Evolutionary conservation across 1,140 invertebrate species (phyloP), one percentile per base, ranked within the genome.

Genomic region (Aphelenchoides besseyi): DNA sequence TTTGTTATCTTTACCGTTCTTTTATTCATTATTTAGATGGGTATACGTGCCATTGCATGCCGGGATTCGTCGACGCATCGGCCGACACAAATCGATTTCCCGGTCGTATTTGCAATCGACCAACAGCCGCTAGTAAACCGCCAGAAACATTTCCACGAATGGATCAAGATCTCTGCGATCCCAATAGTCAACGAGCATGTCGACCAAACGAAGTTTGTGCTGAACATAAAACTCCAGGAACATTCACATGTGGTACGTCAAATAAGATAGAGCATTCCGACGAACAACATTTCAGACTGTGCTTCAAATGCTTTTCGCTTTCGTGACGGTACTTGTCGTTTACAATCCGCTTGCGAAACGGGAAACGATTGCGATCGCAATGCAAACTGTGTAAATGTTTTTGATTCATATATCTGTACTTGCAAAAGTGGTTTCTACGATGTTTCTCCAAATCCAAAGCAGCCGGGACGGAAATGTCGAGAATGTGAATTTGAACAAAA

Each of bases 401-500:
- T 83, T 68, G 83, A 82, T 61, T 79, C 83, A 23, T 83, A 71
- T 63, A 74, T 75, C 26, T 83, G 82, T 52, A 82, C 85, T 68
- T 83, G 82, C 59, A 55, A 72, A 32, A 76, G 80, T 9, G 79
- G 79, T 32, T 83, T 59, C 70, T 69, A 73, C 54, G 82, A 83
- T 68, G 55, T 78, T 3, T 85, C 83, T 1, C 67, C 70, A n/a
- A 83, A 83, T 74, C 73, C 76, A 30, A 72, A 80, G 28, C 73
- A 59, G 52, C 82, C 83, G 28, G 82, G 82, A 29, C 63, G 82
- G 57, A 57, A 59, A 8, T 83, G 82, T 55, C 81, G 79, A 69
- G 81, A 83, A 78, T 72, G 81, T 83, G 37, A 72, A 78, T 77
- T 30, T 2, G 16, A 1, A 29, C 26, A 9, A 18, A 18, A n/a